Evolutionary conservation across 2,113 vertebrate genomes (phyloP).

Genomic region (Psilopsiagon aurifrons): DNA sequence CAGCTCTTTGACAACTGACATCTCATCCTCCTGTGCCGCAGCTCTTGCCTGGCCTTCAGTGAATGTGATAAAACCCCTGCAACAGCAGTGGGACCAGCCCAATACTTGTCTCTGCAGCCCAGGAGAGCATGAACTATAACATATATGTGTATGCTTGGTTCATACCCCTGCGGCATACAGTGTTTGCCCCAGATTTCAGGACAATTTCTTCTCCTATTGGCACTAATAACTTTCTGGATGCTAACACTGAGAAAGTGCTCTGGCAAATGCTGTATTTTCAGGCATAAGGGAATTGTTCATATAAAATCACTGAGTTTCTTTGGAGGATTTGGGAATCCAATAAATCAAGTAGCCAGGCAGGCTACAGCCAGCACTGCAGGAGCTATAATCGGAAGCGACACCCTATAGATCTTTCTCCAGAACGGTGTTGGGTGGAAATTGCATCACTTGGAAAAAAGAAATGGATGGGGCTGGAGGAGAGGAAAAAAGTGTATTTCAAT

Average conservation of each 20-base stretch:
- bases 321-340: neutral
- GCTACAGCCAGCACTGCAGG: neutral
- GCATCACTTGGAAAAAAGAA: neutral
- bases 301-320: neutral
- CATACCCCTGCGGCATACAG: neutral
- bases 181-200: neutral
- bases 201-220: neutral
- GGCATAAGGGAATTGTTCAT: neutral
- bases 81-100: neutral
- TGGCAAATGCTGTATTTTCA: neutral
- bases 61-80: neutral
- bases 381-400: neutral
- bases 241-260: neutral
- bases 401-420: neutral
- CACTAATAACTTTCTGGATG: neutral
- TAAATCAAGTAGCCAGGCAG: neutral
- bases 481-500: neutral
- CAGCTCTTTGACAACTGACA: neutral
- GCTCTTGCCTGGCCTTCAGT: neutral
- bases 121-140: neutral
- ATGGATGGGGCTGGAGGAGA: fast-evolving
- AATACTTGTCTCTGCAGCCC: neutral
- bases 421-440: neutral
- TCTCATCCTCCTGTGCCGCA: neutral
- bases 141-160: fast-evolving